phyloP scores from a whole-genome alignment of 37 sponge, comb jelly and placozoan species.

The Aplysina aerophoba region DNA sequence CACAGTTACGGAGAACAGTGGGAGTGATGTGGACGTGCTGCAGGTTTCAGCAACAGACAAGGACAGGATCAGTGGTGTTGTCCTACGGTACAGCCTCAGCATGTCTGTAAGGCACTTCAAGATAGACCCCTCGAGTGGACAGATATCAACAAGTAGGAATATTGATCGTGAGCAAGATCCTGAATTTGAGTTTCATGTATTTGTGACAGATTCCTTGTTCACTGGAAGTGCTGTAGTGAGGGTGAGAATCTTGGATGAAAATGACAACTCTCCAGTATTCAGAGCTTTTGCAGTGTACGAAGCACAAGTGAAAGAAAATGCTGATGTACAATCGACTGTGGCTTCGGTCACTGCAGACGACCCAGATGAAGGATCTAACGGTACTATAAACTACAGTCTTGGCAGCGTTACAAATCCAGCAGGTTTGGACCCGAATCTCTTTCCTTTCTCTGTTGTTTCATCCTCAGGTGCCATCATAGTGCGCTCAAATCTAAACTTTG shows the following conservation, averaged over 20 bases:
- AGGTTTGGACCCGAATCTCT: background rate
- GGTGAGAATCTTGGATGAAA: conserved; percentile 47
- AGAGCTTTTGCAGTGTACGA: background rate
- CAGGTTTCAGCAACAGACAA: conserved; percentile 67
- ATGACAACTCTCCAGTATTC: conserved; percentile 61
- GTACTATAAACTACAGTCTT: conserved; percentile 32
- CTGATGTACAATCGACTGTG: background rate
- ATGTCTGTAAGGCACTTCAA: conserved; percentile 3
- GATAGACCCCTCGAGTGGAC: conserved; percentile 45
- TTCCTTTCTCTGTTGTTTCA: conserved; percentile 43
- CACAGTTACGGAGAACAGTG: conserved; percentile 1
- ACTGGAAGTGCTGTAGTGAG: conserved; percentile 46
- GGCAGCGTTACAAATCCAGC: conserved; percentile 20
- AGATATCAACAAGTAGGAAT: conserved; percentile 25
- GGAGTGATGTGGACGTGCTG: background rate
- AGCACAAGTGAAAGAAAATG: conserved; percentile 16
- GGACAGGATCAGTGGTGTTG: conserved; percentile 48
- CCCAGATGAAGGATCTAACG: conserved; percentile 22
- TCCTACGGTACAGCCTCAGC: conserved; percentile 38
- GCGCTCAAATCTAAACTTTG: background rate
- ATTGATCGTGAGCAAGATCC: conserved; percentile 58
- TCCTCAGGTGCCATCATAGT: conserved; percentile 35
- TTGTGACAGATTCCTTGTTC: conserved; percentile 63
- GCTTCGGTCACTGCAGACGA: conserved; percentile 47
- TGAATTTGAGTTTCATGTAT: conserved; percentile 7